phyloP scores from a whole-genome alignment of 2,113 vertebrate genomes.

The Sceloporus tristichus region DNA sequence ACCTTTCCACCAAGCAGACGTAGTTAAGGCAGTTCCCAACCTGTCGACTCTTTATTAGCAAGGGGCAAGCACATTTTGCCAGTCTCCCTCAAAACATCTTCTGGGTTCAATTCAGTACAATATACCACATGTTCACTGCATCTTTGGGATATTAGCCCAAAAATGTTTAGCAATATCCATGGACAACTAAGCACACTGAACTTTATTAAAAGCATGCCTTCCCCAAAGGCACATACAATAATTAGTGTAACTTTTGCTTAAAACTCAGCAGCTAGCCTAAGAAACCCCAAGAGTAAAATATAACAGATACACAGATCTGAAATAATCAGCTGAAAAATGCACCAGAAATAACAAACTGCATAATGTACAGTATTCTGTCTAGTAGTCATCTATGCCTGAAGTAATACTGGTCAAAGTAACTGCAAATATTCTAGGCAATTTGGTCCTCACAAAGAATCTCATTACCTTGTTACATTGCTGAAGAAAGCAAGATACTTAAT shows the following conservation, averaged over 20 bases:
- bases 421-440: neutral
- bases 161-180: neutral
- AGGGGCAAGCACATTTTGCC: neutral
- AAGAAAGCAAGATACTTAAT: neutral
- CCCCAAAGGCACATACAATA: neutral
- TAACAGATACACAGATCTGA: neutral
- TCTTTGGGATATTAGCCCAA: conserved; percentile 2
- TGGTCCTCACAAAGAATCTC: neutral
- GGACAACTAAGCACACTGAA: neutral
- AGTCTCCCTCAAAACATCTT: too few species aligned
- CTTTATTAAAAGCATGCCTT: neutral
- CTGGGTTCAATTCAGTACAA: neutral
- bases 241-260: conserved; percentile 8
- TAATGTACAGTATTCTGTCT: conserved; percentile 7
- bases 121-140: neutral
- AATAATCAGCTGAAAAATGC: neutral
- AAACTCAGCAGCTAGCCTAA: neutral
- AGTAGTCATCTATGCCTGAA: neutral
- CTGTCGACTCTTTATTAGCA: neutral
- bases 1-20: neutral
- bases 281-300: conserved; percentile 15
- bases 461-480: neutral
- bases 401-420: neutral
- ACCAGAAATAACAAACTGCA: neutral
- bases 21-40: neutral